Evolutionary conservation across 2,888 invertebrate genomes (phyloP).

Genomic region (Synanthedon formicaeformis): DNA sequence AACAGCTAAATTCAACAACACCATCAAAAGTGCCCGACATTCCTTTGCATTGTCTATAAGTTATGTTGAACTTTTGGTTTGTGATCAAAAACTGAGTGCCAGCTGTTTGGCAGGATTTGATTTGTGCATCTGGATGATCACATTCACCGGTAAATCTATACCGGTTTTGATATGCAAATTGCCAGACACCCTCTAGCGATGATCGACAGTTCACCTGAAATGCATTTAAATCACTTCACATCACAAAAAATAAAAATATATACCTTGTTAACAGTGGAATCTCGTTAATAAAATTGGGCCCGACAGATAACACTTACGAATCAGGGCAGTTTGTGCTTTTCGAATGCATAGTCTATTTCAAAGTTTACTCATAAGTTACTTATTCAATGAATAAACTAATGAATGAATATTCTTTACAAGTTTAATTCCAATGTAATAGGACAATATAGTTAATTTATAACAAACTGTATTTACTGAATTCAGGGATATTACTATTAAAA

Average conservation of each 20-base stretch:
- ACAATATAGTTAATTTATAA: too few relatives aligned
- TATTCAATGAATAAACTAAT: too few relatives aligned
- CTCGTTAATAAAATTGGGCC: too few relatives aligned
- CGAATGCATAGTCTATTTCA: too few relatives aligned
- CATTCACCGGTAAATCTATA: slow-evolving; percentile 94
- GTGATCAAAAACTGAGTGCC: slow-evolving; percentile 96
- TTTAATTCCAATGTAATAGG: too few relatives aligned
- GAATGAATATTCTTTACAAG: too few relatives aligned
- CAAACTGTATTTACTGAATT: too few relatives aligned
- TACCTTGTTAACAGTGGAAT: too few relatives aligned
- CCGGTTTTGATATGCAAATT: slow-evolving; percentile 91
- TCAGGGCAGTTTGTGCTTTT: too few relatives aligned
- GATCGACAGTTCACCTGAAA: slow-evolving; percentile 86
- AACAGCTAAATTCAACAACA: slow-evolving; percentile 91
- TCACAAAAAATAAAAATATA: background rate
- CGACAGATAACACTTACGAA: too few relatives aligned
- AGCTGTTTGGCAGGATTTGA: slow-evolving; percentile 94
- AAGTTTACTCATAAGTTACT: too few relatives aligned
- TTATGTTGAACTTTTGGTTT: slow-evolving; percentile 96
- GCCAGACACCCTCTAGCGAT: slow-evolving; percentile 96
- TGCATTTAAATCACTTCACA: background rate
- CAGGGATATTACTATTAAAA: too few relatives aligned
- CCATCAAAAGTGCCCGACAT: slow-evolving; percentile 93
- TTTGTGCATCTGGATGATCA: slow-evolving; percentile 87
- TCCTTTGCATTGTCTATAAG: slow-evolving; percentile 89